phyloP scores from a whole-genome alignment of 2,888 invertebrate species.

The Dynastes maya region DNA sequence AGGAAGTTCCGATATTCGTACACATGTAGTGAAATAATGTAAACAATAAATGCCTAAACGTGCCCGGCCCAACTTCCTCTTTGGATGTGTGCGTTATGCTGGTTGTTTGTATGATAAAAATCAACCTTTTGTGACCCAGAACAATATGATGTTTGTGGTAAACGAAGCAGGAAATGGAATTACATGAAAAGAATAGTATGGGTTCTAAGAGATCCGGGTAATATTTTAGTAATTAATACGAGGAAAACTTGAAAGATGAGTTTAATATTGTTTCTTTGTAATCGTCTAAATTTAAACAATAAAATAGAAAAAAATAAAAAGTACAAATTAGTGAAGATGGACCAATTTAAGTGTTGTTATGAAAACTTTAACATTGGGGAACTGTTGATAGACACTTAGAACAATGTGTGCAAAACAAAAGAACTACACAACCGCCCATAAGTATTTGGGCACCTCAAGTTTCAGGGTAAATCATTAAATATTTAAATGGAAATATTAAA shows the following conservation, averaged over 20 bases:
- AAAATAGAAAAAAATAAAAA: not conserved
- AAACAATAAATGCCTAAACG: conserved; percentile 9
- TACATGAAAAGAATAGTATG: not conserved
- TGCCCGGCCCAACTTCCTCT: not conserved
- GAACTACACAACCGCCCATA: no score
- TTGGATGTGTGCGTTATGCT: not conserved
- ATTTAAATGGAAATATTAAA: no score
- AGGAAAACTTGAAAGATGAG: not conserved
- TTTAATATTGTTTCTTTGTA: not conserved
- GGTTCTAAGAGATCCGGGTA: not conserved
- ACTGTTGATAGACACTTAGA: no score
- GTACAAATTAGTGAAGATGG: not conserved
- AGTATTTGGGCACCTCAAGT: no score
- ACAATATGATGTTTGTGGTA: not conserved
- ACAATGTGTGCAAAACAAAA: no score
- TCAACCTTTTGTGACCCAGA: conserved; percentile 4
- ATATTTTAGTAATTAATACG: not conserved
- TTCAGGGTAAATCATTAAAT: no score
- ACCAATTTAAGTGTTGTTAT: not conserved
- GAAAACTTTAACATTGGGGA: no score
- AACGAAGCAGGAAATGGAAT: not conserved
- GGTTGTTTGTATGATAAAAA: conserved; percentile 12
- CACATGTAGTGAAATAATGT: not conserved
- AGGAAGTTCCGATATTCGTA: not conserved
- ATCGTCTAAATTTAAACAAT: not conserved